Percentiles rank a stretch among this genome's conserved stretches.
phyloP scores from a whole-genome alignment of 1,140 invertebrate species.

The Heliothis subflexa region DNA sequence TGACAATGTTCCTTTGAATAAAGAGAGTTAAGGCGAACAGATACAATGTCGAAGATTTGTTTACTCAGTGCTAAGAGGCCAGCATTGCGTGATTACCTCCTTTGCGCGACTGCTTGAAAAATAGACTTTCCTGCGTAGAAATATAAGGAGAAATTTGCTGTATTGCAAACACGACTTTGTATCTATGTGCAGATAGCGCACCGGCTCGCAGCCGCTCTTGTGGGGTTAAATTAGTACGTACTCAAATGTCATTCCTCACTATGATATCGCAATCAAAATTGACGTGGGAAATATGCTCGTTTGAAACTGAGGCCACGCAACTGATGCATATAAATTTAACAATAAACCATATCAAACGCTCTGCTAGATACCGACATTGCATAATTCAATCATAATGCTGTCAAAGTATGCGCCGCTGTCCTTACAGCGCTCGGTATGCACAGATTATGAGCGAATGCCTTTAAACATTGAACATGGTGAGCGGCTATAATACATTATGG shows the following conservation, averaged over 20 bases:
- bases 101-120: constrained; percentile 61
- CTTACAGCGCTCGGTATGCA: constrained; percentile 12
- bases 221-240: constrained; percentile 77
- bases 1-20: constrained; percentile 85
- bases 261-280: constrained; percentile 83
- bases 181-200: constrained; percentile 70
- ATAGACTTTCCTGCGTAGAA: constrained; percentile 66
- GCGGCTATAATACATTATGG: constrained; percentile 39
- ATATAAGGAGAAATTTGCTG: constrained; percentile 66
- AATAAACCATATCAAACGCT: constrained; percentile 78
- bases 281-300: constrained; percentile 84
- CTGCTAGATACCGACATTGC: constrained; percentile 64
- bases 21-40: constrained; percentile 82
- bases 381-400: constrained; percentile 80
- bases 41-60: constrained; percentile 85
- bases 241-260: constrained; percentile 81
- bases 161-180: constrained; percentile 55
- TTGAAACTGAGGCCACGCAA: constrained; percentile 72
- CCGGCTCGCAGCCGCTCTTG: constrained; percentile 64
- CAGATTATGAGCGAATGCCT: constrained; percentile 22
- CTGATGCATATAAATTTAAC: constrained; percentile 79
- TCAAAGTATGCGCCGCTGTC: constrained; percentile 48
- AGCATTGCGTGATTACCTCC: constrained; percentile 74
- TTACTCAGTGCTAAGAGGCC: constrained; percentile 76
- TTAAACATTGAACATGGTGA: constrained; percentile 37